A percentile compares a stretch with the other conserved stretches of the same genome.
Conservation (phyloP, 2,888 invertebrate genomes). For the Acanthopleura granulata region DNA sequence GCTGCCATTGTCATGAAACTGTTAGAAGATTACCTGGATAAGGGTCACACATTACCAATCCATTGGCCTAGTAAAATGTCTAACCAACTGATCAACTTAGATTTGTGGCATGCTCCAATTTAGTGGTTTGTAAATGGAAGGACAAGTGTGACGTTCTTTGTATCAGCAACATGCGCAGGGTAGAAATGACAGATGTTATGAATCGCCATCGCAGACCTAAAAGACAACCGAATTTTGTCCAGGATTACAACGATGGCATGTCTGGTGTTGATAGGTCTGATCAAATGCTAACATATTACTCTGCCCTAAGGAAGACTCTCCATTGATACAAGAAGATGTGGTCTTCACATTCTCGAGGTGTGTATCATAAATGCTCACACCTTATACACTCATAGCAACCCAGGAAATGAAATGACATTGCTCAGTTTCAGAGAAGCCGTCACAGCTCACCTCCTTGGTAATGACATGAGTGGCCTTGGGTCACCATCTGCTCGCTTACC, state of each 20-base stretch:
- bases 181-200: conserved; percentile 25
- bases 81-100: conserved; percentile 19
- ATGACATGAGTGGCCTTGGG: not conserved
- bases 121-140: conserved; percentile 28
- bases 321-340: conserved; percentile 28
- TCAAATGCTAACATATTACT: conserved; percentile 32
- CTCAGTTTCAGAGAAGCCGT: conserved; percentile 7
- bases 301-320: conserved; percentile 24
- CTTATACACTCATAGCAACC: conserved; percentile 21
- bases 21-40: conserved; percentile 22
- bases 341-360: conserved; percentile 24
- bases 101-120: conserved; percentile 25
- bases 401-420: conserved; percentile 9
- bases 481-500: not conserved
- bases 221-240: conserved; percentile 25
- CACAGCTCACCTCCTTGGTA: conserved; percentile 20
- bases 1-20: conserved; percentile 20
- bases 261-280: conserved; percentile 29
- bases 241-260: conserved; percentile 29
- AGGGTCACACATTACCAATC: conserved; percentile 25
- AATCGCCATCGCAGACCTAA: conserved; percentile 22
- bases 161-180: conserved; percentile 25
- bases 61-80: conserved; percentile 18
- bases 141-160: conserved; percentile 27
- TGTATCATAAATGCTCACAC: conserved; percentile 24